Conservation (phyloP, 2,888 invertebrate species). For the Lepetodrilus schrolli region DNA sequence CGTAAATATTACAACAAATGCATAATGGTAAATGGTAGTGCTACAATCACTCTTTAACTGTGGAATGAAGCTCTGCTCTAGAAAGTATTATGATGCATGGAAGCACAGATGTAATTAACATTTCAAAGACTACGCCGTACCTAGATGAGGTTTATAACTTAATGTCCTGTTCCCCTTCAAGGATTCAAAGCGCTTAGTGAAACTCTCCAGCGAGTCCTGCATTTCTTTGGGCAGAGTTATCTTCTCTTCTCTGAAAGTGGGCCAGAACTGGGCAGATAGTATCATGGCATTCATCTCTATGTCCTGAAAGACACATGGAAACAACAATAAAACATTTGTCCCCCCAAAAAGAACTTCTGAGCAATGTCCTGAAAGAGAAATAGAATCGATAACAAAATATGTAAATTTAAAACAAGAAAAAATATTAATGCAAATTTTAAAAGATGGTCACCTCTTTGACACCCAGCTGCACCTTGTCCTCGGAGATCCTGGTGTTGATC, state of each 20-base stretch:
- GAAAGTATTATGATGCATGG: too few species aligned
- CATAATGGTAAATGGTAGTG: too few species aligned
- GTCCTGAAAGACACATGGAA: slow-evolving; percentile 75
- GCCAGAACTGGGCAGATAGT: slow-evolving; percentile 99
- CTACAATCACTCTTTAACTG: too few species aligned
- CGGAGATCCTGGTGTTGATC: slow-evolving; percentile 82
- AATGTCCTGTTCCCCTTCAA: slow-evolving; percentile 90
- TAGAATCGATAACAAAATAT: too few species aligned
- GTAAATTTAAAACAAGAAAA: neutral
- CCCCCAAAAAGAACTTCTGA: too few species aligned
- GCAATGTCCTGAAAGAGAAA: too few species aligned
- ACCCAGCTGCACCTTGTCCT: slow-evolving; percentile 55
- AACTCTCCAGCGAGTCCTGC: slow-evolving; percentile 86
- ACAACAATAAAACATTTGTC: too few species aligned
- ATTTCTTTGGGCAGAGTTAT: slow-evolving; percentile 88
- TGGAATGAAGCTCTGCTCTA: too few species aligned
- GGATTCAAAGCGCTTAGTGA: slow-evolving; percentile 92
- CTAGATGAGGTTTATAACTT: slow-evolving; percentile 94
- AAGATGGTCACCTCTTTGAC: slow-evolving; percentile 42
- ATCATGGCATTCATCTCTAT: slow-evolving; percentile 89
- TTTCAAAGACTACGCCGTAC: slow-evolving; percentile 42
- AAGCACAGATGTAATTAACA: too few species aligned
- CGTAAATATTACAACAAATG: too few species aligned
- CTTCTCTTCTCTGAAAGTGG: slow-evolving; percentile 94
- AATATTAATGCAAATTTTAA: neutral